Evolutionary conservation across 2,113 vertebrate genomes (phyloP), one percentile per base, ranked within the genome.

Genomic region (Microtus pennsylvanicus): DNA sequence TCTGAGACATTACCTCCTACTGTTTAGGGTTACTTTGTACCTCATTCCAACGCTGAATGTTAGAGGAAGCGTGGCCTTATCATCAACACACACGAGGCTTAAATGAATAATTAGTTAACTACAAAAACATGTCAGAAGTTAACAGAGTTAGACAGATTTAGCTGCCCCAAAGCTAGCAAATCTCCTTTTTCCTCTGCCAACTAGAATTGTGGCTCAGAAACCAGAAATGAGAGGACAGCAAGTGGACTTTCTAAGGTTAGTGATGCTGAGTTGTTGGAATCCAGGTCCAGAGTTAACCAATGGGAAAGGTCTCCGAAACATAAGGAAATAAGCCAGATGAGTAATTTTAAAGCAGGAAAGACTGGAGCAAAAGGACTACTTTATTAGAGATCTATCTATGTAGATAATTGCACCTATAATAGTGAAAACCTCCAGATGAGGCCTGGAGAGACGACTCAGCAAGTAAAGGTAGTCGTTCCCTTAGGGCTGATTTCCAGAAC

Each of bases 91-190:
- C 50, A 82, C 19, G 26, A 77, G 4, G 13, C 30, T 87, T 72
- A 72, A 83, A 58, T 72, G 42, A 91, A 58, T 50, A 75, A 30
- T 42, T 65, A 87, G 67, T 67, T 90, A 75, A n/a, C 24, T 88
- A 82, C 45, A 13, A n/a, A 93, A 88, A 35, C 55, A 38, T 72
- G 76, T 83, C 42, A 96, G 77, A 89, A 42, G 21, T 94, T 86
- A 91, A 63, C 45, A 75, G 50, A 58, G 33, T 75, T 67, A 78
- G 50, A 81, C 11, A 77, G 63, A 69, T 69, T 47, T 3, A 35
- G 21, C 67, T 47, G 7, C 42, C 9, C 12, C 93, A 77, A 67
- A 94, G 85, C 67, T 50, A 52, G 12, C 81, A 94, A 72, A 72
- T 17, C 19, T 92, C 78, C 47, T 91, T 61, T 63, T 14, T 70